A percentile compares a stretch with the other conserved stretches of the same genome.
These are phyloP conservation scores for Gnathonemus echidnorhynchus DNA, from an alignment of 2,113 vertebrate genomes.

Conservation along the genomic window DNA sequence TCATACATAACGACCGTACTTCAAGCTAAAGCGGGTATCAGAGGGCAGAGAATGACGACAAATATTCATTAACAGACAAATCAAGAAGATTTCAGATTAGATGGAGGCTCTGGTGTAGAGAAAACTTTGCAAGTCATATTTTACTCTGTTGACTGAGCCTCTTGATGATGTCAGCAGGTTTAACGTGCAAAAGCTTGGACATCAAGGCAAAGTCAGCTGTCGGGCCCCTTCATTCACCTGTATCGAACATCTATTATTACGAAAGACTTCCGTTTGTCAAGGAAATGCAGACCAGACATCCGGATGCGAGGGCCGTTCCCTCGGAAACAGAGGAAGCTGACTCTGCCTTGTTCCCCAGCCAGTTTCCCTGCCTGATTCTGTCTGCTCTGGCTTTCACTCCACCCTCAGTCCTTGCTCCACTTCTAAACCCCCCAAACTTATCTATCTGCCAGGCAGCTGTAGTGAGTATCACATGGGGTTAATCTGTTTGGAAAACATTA, in stretches of 20 bases:
- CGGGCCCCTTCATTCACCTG: background rate
- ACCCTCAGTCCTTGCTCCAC: background rate
- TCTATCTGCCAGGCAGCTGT: background rate
- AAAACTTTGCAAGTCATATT: background rate
- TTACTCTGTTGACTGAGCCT: background rate
- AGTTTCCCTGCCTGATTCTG: background rate
- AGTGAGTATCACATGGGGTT: background rate
- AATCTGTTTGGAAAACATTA: background rate
- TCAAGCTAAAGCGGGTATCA: background rate
- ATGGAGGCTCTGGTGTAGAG: background rate
- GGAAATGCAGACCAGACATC: background rate
- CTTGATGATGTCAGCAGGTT: background rate
- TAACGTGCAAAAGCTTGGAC: background rate
- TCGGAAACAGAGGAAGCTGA: background rate
- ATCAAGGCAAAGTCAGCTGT: background rate
- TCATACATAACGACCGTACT: background rate
- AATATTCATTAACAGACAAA: background rate
- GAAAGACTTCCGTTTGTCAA: background rate
- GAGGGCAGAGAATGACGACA: background rate
- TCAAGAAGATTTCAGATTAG: background rate
- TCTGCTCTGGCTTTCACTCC: background rate
- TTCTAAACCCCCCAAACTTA: background rate
- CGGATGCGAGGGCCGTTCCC: background rate
- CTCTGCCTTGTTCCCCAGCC: background rate
- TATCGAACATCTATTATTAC: background rate